phyloP scores from a whole-genome alignment of 2,797 vertebrate species.

The Karalla daura region DNA sequence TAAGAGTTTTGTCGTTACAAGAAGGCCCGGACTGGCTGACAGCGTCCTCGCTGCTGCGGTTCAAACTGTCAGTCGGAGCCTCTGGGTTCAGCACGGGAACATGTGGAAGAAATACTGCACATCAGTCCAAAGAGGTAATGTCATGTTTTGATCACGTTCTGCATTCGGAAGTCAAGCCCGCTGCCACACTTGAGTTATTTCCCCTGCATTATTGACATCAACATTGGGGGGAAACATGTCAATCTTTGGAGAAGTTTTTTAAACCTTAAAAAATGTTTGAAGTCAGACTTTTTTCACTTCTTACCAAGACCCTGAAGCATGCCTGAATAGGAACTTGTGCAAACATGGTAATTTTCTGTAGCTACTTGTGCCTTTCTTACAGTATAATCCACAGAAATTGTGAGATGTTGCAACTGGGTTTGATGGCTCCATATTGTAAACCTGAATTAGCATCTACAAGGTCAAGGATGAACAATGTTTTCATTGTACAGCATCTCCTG shows the following conservation, averaged over 20 bases:
- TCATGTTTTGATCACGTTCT: constrained; percentile 1
- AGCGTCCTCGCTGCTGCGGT: constrained; percentile 31
- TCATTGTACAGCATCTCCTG: no score
- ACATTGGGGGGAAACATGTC: not conserved
- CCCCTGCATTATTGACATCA: not conserved
- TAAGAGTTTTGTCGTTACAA: constrained; percentile 45
- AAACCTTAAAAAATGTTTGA: not conserved
- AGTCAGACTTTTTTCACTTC: no score
- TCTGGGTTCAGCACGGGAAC: not conserved
- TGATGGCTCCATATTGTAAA: no score
- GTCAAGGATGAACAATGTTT: no score
- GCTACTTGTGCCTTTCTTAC: not conserved
- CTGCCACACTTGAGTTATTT: not conserved
- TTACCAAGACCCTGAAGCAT: no score
- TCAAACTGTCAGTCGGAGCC: constrained; percentile 34
- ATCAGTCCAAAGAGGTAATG: not conserved
- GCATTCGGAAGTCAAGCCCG: not conserved
- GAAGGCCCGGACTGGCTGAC: constrained; percentile 34
- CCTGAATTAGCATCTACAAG: no score
- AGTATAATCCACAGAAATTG: no score
- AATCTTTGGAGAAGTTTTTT: not conserved
- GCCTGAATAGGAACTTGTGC: no score
- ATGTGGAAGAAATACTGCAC: constrained; percentile 2
- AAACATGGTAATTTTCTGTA: no score
- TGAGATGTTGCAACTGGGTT: no score